Evolutionary conservation across 2,797 vertebrate genomes (phyloP).

Genomic region (Cynodonichthys magdalenae): DNA sequence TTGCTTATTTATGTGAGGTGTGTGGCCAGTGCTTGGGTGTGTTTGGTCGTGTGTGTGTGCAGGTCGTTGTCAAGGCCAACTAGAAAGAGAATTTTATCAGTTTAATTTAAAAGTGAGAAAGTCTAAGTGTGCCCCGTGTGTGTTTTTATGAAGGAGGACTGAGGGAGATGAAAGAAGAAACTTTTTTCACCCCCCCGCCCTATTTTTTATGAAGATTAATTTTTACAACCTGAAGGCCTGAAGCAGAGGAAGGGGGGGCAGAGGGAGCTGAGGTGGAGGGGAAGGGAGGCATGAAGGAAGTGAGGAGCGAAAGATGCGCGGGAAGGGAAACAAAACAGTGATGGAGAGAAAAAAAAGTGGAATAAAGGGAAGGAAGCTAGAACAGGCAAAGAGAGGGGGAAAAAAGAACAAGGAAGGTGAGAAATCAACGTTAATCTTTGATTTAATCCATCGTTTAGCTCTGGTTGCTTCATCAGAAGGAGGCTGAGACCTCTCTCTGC

Average conservation of each 20-base stretch:
- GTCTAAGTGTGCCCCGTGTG: constrained; percentile 23
- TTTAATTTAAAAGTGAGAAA: constrained; percentile 66
- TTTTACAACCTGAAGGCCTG: constrained; percentile 65
- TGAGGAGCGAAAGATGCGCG: constrained; percentile 17
- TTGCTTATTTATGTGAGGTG: constrained; percentile 66
- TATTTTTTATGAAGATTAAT: constrained; percentile 68
- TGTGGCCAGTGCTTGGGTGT: constrained; percentile 46
- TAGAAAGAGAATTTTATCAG: constrained; percentile 75
- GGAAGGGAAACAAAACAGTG: constrained; percentile 13
- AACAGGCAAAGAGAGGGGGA: background rate
- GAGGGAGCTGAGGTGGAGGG: constrained; percentile 22
- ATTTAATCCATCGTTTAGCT: constrained; percentile 1
- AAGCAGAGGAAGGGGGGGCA: constrained; percentile 19
- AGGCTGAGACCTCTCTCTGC: background rate
- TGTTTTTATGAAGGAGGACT: constrained; percentile 45
- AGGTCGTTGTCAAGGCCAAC: constrained; percentile 71
- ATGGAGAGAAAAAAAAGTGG: constrained; percentile 8
- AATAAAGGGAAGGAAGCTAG: background rate
- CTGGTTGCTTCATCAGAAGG: background rate
- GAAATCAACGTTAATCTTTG: constrained; percentile 9
- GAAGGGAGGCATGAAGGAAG: constrained; percentile 10
- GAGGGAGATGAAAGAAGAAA: constrained; percentile 66
- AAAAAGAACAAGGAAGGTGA: background rate
- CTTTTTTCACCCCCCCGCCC: constrained; percentile 34
- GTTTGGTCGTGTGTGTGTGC: constrained; percentile 29